Base-by-base conservation (phyloP, 2,888 invertebrate species). In the Spisula subtruncata region DNA sequence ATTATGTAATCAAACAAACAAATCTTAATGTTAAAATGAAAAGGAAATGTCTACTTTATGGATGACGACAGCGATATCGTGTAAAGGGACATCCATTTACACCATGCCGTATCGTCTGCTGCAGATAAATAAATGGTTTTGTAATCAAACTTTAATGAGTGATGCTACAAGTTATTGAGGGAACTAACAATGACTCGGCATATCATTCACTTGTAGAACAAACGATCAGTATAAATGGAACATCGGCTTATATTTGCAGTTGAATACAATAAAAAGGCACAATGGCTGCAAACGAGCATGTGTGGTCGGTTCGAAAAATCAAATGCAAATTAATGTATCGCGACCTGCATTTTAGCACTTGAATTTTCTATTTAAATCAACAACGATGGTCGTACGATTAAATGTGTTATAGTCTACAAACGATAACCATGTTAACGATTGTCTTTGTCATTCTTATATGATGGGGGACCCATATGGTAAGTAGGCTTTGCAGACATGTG, bases 41-140 rank as follows among this genome's bases (percentile, higher is more conserved):
- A 75, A 75, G 75, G 75, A 75, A 75, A 75, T 75, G 75, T 75
- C 75, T 75, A 75, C 75, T 75, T 75, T 75, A 75, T 75, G 75
- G 35, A 75, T 75, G 75, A 75, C 75, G 75, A 32, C 75, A 75
- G 14, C 75, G 75, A 75, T 75, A 75, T 25, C 29, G 75, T 75
- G 75, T 32, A 75, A 75, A 75, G 18, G 12, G 18, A 35, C 75
- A 75, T 75, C 35, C 32, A 35, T 75, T 75, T 75, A 75, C 75
- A 75, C 75, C 75, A 35, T 75, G 75, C 14, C 75, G 18, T 32
- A 35, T 75, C 35, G 75, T 75, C 75, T 75, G 16, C 14, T 18
- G 32, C 12, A 75, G 35, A 75, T 75, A 35, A 75, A 75, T 75
- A 35, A 75, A 16, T 75, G 35, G 32, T 75, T 35, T 41, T 14